phyloP scores from a whole-genome alignment of 2,113 vertebrate genomes.

The Cyanistes caeruleus region DNA sequence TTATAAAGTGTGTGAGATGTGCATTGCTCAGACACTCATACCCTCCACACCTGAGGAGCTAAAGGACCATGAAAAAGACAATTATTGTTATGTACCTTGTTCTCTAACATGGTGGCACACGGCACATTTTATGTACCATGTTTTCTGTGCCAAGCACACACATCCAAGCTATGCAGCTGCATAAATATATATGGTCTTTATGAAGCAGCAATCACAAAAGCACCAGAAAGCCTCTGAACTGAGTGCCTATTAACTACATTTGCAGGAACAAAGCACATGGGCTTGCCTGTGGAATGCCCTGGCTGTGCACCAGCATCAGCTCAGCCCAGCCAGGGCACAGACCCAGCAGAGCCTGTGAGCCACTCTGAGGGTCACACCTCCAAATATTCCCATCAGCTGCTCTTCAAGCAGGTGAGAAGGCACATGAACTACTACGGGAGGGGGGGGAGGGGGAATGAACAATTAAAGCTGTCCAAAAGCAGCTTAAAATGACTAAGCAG shows the following conservation, averaged over 20 bases:
- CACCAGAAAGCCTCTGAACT: neutral
- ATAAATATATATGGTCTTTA: neutral
- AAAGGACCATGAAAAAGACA: neutral
- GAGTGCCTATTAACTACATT: neutral
- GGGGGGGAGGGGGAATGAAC: accelerated
- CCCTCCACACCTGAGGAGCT: neutral
- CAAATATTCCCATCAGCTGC: neutral
- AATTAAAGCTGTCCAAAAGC: neutral
- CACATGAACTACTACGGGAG: neutral
- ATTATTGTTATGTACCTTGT: neutral
- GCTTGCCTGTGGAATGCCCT: neutral
- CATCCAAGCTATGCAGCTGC: neutral
- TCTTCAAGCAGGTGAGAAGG: neutral
- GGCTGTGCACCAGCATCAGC: neutral
- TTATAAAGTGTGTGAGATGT: neutral
- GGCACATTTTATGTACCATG: neutral
- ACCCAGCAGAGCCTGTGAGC: neutral
- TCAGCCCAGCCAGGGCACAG: neutral
- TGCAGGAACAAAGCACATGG: neutral
- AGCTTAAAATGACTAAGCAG: slow-evolving; percentile 22
- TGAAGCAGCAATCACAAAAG: neutral
- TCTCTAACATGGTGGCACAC: neutral
- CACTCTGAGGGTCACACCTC: neutral
- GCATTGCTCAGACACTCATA: neutral
- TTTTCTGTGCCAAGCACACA: neutral